Evolutionary conservation across 2,888 invertebrate genomes (phyloP).

Genomic region (Poecilobothrus nobilitatus): DNA sequence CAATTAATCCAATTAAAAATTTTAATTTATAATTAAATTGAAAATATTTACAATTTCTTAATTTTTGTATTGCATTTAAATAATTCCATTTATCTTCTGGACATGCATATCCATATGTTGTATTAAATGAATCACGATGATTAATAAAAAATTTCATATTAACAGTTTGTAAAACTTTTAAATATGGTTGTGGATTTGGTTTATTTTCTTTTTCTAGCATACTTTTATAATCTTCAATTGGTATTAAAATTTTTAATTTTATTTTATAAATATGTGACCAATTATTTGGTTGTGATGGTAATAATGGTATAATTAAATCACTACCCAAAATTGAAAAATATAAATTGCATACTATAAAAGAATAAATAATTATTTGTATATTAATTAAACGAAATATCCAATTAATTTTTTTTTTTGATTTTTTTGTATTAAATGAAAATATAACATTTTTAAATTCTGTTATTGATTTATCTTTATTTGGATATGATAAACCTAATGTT

Average conservation of each 20-base stretch:
- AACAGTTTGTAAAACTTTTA: neutral
- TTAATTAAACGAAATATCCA: neutral
- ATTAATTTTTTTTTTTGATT: neutral
- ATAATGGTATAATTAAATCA: neutral
- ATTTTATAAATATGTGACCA: neutral
- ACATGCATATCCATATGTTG: conserved; percentile 4
- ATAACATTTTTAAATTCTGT: too few species aligned
- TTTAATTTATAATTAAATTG: neutral
- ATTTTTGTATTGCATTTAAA: conserved; percentile 3
- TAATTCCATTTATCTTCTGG: neutral
- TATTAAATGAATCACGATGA: conserved; percentile 8
- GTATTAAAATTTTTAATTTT: neutral
- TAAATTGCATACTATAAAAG: neutral
- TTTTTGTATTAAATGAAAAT: neutral
- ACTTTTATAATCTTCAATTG: neutral
- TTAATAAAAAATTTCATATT: neutral
- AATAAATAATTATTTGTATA: neutral
- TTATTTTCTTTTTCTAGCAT: neutral
- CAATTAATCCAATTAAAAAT: neutral
- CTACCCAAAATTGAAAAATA: conserved; percentile 5
- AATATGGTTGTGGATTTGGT: neutral
- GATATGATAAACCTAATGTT: neutral
- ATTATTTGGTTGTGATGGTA: neutral
- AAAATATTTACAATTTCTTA: neutral
- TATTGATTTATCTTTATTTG: neutral